Base-by-base conservation (phyloP, 2,888 invertebrate species). In the Heliconius ismenius region DNA sequence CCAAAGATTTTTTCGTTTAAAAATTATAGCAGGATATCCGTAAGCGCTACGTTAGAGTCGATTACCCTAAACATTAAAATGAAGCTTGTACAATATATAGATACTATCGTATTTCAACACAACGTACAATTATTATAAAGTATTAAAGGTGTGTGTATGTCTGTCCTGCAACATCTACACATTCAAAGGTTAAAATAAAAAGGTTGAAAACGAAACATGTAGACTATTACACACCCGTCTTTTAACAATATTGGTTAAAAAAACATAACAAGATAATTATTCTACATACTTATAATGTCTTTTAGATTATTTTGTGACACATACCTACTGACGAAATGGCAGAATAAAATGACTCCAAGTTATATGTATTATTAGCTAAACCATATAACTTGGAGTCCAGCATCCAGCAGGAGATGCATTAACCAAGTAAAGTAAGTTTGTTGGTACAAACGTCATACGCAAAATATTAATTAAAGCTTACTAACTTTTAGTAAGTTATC, bases 401-500 rank as follows among this genome's bases (percentile, higher is more conserved):
- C n/a, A n/a, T n/a, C n/a, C n/a, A n/a, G n/a, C n/a, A n/a, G n/a
- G n/a, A 49, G 49, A 49, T 68, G 26, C 7, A 43, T 68, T 43
- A 26, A 28, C 4, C 13, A 39, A 39, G 26, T 62, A 24, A 62
- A 24, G 13, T 3, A 39, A 54, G n/a, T 54, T 54, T 58, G n/a
- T n/a, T 43, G 3, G 10, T 6, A 58, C 3, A 36, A 72, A 70
- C 7, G 2, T 36, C 10, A 18, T 7, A 60, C 18, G 18, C n/a
- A 39, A 70, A 69, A 28, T 32, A 69, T 28, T n/a, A 60, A 49
- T 32, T 24, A 64, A 49, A 21, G 60, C 58, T 32, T 69, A 43
- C 36, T 67, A 24, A 60, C 62, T 15, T 39, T 62, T 67, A 75
- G 72, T 60, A 75, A 75, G 49, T 72, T 75, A 49, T 75, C 67